Conservation (phyloP, 2,113 vertebrate species). For the Ageneiosus marmoratus region DNA sequence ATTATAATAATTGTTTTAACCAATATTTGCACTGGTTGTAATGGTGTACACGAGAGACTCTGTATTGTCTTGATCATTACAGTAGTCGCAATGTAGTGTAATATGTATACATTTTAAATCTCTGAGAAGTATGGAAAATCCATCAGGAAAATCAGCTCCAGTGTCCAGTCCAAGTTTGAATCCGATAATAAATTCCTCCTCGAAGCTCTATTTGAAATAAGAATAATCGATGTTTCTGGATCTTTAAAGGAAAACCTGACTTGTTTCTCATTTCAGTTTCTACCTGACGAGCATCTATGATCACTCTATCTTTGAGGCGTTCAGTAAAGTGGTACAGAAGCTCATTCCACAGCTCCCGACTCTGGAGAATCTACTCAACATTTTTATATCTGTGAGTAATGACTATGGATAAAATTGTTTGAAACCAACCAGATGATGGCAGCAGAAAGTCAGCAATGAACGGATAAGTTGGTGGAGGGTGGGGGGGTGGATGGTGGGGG, state of each 20-base stretch:
- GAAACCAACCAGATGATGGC: conserved; percentile 49
- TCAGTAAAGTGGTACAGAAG: conserved; percentile 99
- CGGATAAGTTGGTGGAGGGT: too few relatives aligned
- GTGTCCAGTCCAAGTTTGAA: too few relatives aligned
- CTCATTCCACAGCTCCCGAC: conserved; percentile 98
- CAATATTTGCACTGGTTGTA: not conserved
- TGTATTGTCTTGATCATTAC: too few relatives aligned
- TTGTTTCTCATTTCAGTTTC: conserved; percentile 78
- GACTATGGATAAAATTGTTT: not conserved
- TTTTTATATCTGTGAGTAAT: conserved; percentile 96
- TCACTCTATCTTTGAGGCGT: conserved; percentile 99
- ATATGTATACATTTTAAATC: too few relatives aligned
- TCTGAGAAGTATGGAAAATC: too few relatives aligned
- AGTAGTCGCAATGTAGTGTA: too few relatives aligned
- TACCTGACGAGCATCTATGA: conserved; percentile 99
- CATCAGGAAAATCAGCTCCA: not conserved
- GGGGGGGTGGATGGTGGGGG: too few relatives aligned
- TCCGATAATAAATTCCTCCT: not conserved
- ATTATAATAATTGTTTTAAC: not conserved
- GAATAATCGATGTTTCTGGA: not conserved
- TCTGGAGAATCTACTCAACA: conserved; percentile 97
- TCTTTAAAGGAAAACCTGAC: not conserved
- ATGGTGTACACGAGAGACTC: too few relatives aligned
- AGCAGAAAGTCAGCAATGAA: conserved; percentile 43
- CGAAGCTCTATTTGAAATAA: not conserved